A percentile compares a stretch with the other conserved stretches of the same genome.
Evolutionary conservation across 1,140 invertebrate species (phyloP).

Genomic region (Grapholita molesta): DNA sequence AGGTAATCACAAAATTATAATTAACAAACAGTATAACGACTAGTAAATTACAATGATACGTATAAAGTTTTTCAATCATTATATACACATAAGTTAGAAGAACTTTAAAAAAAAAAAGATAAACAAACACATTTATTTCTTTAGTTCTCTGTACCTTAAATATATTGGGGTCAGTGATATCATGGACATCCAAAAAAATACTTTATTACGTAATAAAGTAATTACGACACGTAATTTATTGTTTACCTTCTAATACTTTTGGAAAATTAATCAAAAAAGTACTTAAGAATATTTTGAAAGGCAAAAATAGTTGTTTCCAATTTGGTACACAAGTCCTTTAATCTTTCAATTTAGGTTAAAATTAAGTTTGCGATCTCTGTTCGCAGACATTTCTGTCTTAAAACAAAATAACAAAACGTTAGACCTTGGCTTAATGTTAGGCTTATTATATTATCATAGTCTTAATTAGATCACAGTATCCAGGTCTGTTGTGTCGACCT

Average conservation of each 20-base stretch:
- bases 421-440: constrained; percentile 33
- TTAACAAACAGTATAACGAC: neutral
- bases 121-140: too few relatives aligned
- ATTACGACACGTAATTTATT: too few relatives aligned
- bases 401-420: constrained; percentile 31
- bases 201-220: too few relatives aligned
- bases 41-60: neutral
- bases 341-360: neutral
- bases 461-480: constrained; percentile 78
- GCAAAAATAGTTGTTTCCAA: neutral
- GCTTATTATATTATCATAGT: constrained; percentile 41
- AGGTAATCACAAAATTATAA: neutral
- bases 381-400: neutral
- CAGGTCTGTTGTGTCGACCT: constrained; percentile 64
- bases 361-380: neutral
- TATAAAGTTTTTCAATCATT: too few relatives aligned
- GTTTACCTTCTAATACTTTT: too few relatives aligned
- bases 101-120: too few relatives aligned
- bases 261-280: too few relatives aligned
- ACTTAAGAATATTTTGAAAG: too few relatives aligned
- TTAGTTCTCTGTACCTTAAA: too few relatives aligned
- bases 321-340: neutral
- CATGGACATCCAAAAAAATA: too few relatives aligned
- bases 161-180: too few relatives aligned
- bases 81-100: too few relatives aligned